Evolutionary conservation across 2,888 invertebrate species (phyloP).

Genomic region (Nemoura dubitans): DNA sequence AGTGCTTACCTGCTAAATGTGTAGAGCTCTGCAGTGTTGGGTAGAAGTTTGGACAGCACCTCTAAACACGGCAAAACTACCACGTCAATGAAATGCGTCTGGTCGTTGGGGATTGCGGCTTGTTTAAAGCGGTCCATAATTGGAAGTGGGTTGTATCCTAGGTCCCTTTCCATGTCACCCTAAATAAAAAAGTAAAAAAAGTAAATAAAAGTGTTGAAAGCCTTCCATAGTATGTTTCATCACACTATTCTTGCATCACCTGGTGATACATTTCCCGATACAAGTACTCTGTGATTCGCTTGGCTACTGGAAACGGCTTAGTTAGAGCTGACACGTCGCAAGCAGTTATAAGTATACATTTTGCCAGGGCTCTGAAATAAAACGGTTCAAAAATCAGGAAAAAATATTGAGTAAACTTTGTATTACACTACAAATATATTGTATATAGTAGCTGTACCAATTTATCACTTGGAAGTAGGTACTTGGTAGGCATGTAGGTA

Average conservation of each 20-base stretch:
- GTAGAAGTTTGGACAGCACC: slow-evolving; percentile 64
- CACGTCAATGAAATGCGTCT: slow-evolving; percentile 69
- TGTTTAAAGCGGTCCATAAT: slow-evolving; percentile 71
- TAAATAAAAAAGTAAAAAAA: slow-evolving; percentile 57
- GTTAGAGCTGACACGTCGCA: slow-evolving; percentile 69
- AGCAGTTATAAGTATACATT: slow-evolving; percentile 68
- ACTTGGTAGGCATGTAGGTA: not conserved
- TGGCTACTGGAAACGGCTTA: slow-evolving; percentile 68
- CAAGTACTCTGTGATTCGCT: slow-evolving; percentile 64
- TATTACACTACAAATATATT: no score
- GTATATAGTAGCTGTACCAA: no score
- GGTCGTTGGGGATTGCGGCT: slow-evolving; percentile 68
- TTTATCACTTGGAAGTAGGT: no score
- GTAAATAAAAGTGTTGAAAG: not conserved
- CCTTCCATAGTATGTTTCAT: not conserved
- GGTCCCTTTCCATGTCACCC: slow-evolving; percentile 68
- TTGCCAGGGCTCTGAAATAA: slow-evolving; percentile 59
- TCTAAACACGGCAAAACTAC: slow-evolving; percentile 68
- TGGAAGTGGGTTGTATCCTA: slow-evolving; percentile 68
- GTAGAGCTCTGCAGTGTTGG: slow-evolving; percentile 64
- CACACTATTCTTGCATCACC: slow-evolving; percentile 55
- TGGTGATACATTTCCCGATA: slow-evolving; percentile 67
- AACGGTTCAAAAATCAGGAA: not conserved
- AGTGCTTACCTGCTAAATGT: slow-evolving; percentile 63
- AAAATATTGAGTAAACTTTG: not conserved